These are phyloP conservation scores for Neosilurus hyrtlii DNA, from an alignment of 2,797 vertebrate species.

Conservation along the genomic window DNA sequence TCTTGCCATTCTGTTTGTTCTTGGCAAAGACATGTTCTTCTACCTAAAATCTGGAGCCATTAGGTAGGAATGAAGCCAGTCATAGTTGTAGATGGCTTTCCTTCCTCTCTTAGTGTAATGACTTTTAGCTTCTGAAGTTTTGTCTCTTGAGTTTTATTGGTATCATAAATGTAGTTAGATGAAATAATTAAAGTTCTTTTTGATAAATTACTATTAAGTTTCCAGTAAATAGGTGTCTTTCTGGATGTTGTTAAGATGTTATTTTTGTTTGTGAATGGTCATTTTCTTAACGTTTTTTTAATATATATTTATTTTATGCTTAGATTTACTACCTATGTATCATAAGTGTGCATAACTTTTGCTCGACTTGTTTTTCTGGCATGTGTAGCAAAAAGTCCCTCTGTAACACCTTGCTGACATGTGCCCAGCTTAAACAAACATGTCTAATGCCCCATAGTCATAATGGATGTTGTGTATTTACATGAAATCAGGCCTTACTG, in stretches of 20 bases:
- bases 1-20: constrained; percentile 43
- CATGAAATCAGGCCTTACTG: constrained; percentile 45
- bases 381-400: constrained; percentile 27
- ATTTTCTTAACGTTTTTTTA: neutral
- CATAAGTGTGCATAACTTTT: constrained; percentile 2
- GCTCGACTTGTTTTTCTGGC: constrained; percentile 30
- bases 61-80: constrained; percentile 13
- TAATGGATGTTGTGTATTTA: constrained; percentile 56
- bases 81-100: constrained; percentile 49
- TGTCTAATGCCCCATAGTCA: constrained; percentile 37
- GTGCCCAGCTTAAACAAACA: constrained; percentile 51
- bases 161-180: constrained; percentile 4
- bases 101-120: constrained; percentile 48
- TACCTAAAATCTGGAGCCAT: constrained; percentile 32
- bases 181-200: neutral
- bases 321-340: neutral
- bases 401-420: constrained; percentile 36
- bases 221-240: neutral
- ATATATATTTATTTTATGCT: neutral
- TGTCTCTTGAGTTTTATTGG: constrained; percentile 29
- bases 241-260: neutral
- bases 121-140: constrained; percentile 20
- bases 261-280: neutral
- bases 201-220: no score
- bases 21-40: constrained; percentile 28